These are phyloP conservation scores for Ciconia stormi DNA, from an alignment of 2,113 vertebrate species.

Conservation along the genomic window DNA sequence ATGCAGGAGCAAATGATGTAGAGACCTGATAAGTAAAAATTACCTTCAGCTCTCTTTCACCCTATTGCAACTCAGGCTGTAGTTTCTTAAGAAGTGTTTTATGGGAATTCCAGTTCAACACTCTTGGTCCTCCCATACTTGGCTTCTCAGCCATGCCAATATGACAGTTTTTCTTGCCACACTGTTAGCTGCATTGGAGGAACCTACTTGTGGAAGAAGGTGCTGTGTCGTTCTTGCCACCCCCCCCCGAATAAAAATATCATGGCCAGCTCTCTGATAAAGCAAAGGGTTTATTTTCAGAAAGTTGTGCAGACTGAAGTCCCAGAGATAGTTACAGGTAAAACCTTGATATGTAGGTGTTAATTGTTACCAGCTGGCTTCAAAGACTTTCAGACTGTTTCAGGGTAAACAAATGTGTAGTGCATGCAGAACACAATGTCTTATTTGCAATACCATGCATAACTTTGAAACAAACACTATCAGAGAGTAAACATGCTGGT, in stretches of 20 bases:
- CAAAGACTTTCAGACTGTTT: conserved; percentile 41
- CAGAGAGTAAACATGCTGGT: background rate
- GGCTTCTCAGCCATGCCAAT: background rate
- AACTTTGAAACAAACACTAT: conserved; percentile 11
- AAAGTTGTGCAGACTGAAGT: background rate
- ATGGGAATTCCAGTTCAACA: background rate
- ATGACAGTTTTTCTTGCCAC: background rate
- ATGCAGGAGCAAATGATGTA: background rate
- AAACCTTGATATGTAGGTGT: conserved; percentile 38
- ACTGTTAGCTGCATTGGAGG: background rate
- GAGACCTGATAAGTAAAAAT: background rate
- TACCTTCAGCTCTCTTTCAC: background rate
- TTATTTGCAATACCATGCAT: background rate
- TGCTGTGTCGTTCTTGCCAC: background rate
- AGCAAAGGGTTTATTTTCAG: background rate
- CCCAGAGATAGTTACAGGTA: background rate
- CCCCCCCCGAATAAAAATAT: background rate
- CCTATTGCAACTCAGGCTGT: background rate
- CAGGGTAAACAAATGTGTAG: background rate
- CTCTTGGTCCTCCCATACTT: background rate
- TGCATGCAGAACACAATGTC: background rate
- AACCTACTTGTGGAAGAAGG: background rate
- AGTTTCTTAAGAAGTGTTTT: background rate
- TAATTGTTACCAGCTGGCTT: conserved; percentile 53
- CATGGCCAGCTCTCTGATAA: background rate